Base-by-base conservation (phyloP, 1,140 invertebrate genomes). In the Penaeus chinensis region DNA sequence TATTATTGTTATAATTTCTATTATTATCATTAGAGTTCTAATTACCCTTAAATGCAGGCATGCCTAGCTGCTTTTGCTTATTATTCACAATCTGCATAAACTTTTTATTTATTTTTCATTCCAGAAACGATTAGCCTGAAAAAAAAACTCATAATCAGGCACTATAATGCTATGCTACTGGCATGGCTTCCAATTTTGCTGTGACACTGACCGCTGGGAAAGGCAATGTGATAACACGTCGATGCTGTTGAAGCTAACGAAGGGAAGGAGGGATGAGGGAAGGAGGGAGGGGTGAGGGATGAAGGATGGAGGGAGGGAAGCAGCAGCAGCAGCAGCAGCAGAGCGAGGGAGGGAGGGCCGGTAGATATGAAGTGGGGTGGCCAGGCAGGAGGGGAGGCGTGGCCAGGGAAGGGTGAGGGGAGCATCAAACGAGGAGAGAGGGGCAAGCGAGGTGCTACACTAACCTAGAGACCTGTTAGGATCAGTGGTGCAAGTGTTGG, bases 231-330 rank as follows among this genome's bases (percentile, higher is more conserved):
- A 87, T 87, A 87, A 82, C 86, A 81, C 86, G 86, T 87, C 86
- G 86, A 87, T 87, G 86, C 86, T 87, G 86, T 87, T 87, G 86
- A 87, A 87, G 86, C 86, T 87, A 87, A 87, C 86, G 86, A 87
- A 81, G 80, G 83, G 80, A 37, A 81, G 86, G 86, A 87, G 86
- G 86, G 86, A 82, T 82, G 42, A 74, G 71, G 42, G 79, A 71
- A 32, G 65, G 85, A 69, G 71, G 71, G 27, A 74, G 71, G 37
- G 54, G 54, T 54, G 82, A 81, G 81, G 80, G 71, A 82, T 80
- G 71, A 32, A 65, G 62, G 79, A 71, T 61, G 65, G 85, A 69
- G 80, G 71, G 27, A 74, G 71, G 37, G 63, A 54, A 80, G 85
- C 24, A 60, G 63, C 60, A 81, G 86, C 60, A 81, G 86, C 80